These are phyloP conservation scores for Setophaga kirtlandii DNA, from an alignment of 2,113 vertebrate genomes.

Conservation along the genomic window DNA sequence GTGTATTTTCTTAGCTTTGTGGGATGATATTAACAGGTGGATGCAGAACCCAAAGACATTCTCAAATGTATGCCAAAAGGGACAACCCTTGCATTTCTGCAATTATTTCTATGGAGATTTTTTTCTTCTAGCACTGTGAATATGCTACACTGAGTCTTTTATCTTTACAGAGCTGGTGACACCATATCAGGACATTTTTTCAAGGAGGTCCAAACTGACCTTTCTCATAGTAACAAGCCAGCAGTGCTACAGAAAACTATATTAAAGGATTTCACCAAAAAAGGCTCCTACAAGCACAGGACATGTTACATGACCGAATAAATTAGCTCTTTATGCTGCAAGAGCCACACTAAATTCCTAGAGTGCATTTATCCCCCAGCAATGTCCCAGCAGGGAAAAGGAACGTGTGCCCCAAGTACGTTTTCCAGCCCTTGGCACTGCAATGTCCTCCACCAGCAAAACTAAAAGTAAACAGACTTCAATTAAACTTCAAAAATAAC, in stretches of 20 bases:
- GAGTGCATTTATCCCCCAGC: not conserved
- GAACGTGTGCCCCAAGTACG: not conserved
- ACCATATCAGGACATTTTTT: not conserved
- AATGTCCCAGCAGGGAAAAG: not conserved
- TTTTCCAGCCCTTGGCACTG: not conserved
- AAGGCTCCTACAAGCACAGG: not conserved
- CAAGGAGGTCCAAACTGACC: not conserved
- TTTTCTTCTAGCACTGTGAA: not conserved
- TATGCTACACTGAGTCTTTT: not conserved
- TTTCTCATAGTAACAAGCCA: not conserved
- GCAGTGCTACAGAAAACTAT: not conserved
- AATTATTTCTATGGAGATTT: not conserved
- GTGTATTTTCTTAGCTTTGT: not conserved
- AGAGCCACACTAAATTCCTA: not conserved
- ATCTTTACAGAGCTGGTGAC: not conserved
- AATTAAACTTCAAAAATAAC: not conserved
- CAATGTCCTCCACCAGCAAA: not conserved
- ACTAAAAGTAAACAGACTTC: not conserved
- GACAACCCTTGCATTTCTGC: not conserved
- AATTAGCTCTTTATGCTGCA: not conserved
- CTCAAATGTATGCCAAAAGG: not conserved
- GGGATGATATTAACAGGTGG: not conserved
- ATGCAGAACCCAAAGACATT: not conserved
- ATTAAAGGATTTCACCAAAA: not conserved
- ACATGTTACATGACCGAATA: not conserved